Percentiles rank a stretch among this genome's conserved stretches.
These are phyloP conservation scores for Bruchidius siliquastri DNA, from an alignment of 2,888 invertebrate species.

Conservation along the genomic window DNA sequence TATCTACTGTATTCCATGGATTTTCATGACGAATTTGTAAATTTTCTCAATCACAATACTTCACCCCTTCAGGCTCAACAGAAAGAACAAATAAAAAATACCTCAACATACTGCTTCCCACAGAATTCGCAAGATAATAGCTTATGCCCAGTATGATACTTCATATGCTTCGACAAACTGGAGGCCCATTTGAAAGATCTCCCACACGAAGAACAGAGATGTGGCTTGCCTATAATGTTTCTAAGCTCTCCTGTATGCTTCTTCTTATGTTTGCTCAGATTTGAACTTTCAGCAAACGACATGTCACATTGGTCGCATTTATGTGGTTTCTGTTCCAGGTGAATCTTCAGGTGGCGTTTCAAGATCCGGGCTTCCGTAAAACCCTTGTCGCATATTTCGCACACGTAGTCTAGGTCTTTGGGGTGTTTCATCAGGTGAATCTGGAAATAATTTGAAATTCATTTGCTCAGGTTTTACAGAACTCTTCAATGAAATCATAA, in stretches of 20 bases:
- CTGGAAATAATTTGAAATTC: no score
- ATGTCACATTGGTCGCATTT: constrained; percentile 49
- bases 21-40: no score
- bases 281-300: constrained; percentile 51
- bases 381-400: constrained; percentile 44
- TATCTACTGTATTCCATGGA: no score
- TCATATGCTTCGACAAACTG: constrained; percentile 51
- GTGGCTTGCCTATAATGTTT: constrained; percentile 47
- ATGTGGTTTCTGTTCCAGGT: constrained; percentile 48
- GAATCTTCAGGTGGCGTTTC: constrained; percentile 49
- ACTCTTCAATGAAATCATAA: no score
- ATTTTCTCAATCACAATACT: no score
- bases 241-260: constrained; percentile 50
- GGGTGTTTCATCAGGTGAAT: constrained; percentile 48
- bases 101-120: constrained; percentile 50
- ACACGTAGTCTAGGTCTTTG: constrained; percentile 42
- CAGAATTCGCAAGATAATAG: constrained; percentile 48
- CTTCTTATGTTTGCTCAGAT: constrained; percentile 50
- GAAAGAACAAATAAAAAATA: constrained; percentile 18
- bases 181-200: constrained; percentile 51
- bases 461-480: no score
- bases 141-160: constrained; percentile 51
- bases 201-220: constrained; percentile 49
- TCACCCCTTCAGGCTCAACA: no score
- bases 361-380: constrained; percentile 47